A percentile compares a stretch with the other conserved stretches of the same genome.
These are phyloP conservation scores for Calephelis perditalis DNA, from an alignment of 2,888 invertebrate species.

Conservation along the genomic window DNA sequence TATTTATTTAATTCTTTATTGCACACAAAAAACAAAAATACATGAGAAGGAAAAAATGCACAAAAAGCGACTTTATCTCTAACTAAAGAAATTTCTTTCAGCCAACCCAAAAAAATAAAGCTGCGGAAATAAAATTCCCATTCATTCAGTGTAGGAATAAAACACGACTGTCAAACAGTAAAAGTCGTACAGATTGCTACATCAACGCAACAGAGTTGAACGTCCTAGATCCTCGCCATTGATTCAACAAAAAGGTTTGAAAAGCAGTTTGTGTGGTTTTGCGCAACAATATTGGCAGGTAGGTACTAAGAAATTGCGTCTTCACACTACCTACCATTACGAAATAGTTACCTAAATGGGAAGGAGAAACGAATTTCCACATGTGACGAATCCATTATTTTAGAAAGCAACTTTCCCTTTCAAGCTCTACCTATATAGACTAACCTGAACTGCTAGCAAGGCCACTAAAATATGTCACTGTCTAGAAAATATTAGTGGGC, in stretches of 20 bases:
- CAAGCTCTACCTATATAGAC: neutral
- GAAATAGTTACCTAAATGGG: conserved; percentile 9
- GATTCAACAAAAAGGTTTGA: conserved; percentile 3
- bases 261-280: neutral
- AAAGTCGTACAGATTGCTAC: neutral
- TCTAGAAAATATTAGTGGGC: too few relatives aligned
- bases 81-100: too few relatives aligned
- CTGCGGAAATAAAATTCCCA: too few relatives aligned
- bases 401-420: conserved; percentile 9
- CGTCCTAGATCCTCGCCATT: conserved; percentile 3
- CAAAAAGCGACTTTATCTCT: too few relatives aligned
- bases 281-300: neutral
- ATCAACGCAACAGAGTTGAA: neutral
- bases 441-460: neutral
- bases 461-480: conserved; percentile 1
- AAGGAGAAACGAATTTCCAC: conserved; percentile 4
- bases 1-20: too few relatives aligned
- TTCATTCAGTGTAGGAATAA: too few relatives aligned
- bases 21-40: too few relatives aligned
- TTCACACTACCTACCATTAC: neutral
- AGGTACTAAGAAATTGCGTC: conserved; percentile 1
- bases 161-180: neutral
- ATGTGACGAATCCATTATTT: conserved; percentile 13
- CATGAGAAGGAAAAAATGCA: too few relatives aligned
- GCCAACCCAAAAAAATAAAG: too few relatives aligned